Percentiles rank a stretch among this genome's conserved stretches.
Evolutionary conservation across 1,140 invertebrate species (phyloP).

Genomic region (Callitettix versicolor): DNA sequence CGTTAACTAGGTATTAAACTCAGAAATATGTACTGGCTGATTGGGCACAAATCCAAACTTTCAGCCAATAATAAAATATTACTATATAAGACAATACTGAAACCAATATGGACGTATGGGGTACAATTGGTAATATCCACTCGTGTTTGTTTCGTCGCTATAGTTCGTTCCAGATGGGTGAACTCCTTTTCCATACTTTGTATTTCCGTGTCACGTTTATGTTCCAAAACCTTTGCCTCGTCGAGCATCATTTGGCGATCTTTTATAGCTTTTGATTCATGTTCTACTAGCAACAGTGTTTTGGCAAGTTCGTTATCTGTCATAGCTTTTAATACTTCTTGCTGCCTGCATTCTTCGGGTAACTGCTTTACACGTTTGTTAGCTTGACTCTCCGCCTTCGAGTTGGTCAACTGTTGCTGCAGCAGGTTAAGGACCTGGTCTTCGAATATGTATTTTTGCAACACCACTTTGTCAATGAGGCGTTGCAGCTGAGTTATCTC

Average conservation of each 20-base stretch:
- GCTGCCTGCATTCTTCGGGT: no score
- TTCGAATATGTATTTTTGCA: background rate
- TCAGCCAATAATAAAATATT: no score
- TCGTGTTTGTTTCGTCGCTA: background rate
- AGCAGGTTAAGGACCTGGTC: background rate
- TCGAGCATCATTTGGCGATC: background rate
- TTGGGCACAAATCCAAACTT: no score
- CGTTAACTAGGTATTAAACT: no score
- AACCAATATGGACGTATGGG: no score
- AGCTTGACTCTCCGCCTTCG: conserved; percentile 3
- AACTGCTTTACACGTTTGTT: background rate
- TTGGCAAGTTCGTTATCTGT: conserved; percentile 4
- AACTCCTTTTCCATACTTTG: conserved; percentile 1
- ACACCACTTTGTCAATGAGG: background rate
- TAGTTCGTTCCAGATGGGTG: background rate
- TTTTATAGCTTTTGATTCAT: conserved; percentile 7
- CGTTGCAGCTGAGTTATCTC: no score
- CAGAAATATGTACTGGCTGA: no score
- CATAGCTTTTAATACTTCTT: conserved; percentile 3
- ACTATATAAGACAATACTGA: no score
- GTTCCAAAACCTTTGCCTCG: background rate
- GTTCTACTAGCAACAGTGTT: conserved; percentile 5
- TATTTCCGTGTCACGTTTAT: background rate
- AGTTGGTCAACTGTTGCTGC: background rate
- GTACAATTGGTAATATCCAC: background rate